A percentile compares a stretch with the other conserved stretches of the same genome.
Evolutionary conservation across 2,113 vertebrate species (phyloP).

Genomic region (Nibea coibor): DNA sequence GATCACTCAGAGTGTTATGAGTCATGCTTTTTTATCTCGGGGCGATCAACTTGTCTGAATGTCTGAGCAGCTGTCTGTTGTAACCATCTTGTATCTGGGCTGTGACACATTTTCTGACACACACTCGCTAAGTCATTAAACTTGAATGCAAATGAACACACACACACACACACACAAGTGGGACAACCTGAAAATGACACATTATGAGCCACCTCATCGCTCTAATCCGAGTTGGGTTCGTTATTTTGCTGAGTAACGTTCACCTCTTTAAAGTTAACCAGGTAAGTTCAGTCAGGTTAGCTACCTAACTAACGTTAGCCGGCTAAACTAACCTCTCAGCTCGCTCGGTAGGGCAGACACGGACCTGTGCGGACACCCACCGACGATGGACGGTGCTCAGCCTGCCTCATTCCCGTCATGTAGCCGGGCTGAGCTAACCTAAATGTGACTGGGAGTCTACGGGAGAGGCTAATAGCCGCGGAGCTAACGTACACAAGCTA

Average conservation of each 20-base stretch:
- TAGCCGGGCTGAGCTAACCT: neutral
- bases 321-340: constrained; percentile 27
- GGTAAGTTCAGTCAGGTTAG: constrained; percentile 58
- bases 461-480: neutral
- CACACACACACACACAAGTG: neutral
- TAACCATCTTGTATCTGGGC: neutral
- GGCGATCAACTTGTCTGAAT: constrained; percentile 16
- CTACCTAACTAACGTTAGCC: constrained; percentile 27
- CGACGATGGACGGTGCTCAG: no score
- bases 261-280: constrained; percentile 54
- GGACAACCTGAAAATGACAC: neutral
- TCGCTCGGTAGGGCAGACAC: neutral
- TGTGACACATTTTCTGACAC: constrained; percentile 11
- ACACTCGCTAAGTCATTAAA: constrained; percentile 38
- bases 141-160: neutral
- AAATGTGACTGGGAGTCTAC: neutral
- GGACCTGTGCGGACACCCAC: no score
- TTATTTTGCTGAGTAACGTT: constrained; percentile 37
- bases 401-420: no score
- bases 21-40: constrained; percentile 46
- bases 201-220: neutral
- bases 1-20: constrained; percentile 50
- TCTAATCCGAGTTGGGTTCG: neutral
- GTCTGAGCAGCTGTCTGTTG: constrained; percentile 5
- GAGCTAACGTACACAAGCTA: constrained; percentile 58